phyloP scores from a whole-genome alignment of 2,797 vertebrate genomes.

The Passerculus sandwichensis region DNA sequence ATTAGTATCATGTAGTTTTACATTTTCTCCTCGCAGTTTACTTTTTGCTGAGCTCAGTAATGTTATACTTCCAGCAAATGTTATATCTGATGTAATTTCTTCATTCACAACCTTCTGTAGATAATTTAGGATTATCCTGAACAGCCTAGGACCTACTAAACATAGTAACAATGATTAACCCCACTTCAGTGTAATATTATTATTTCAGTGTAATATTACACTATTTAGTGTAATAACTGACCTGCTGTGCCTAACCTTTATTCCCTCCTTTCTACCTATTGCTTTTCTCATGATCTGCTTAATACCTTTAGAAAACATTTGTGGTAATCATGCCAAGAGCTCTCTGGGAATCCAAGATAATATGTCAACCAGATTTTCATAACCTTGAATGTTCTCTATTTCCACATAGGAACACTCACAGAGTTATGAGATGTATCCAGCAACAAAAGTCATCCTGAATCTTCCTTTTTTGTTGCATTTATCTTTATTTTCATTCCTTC shows the following conservation, averaged over 20 bases:
- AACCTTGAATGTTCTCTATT: neutral
- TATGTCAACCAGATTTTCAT: neutral
- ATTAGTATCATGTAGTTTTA: neutral
- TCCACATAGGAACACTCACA: neutral
- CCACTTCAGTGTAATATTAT: neutral
- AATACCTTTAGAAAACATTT: neutral
- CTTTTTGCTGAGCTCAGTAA: neutral
- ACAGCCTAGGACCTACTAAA: neutral
- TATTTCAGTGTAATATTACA: neutral
- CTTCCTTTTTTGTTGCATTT: neutral
- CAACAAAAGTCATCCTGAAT: neutral
- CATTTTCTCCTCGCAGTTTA: neutral
- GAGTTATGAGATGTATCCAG: neutral
- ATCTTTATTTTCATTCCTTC: neutral
- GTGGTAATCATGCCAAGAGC: neutral
- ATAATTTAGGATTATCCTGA: neutral
- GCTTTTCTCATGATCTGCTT: neutral
- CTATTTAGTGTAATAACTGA: neutral
- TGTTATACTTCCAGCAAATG: neutral
- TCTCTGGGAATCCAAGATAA: neutral
- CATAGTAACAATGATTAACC: neutral
- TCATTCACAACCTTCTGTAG: neutral
- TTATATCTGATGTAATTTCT: neutral
- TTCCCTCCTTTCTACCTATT: neutral
- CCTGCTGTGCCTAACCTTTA: neutral